Evolutionary conservation across 1,140 invertebrate genomes (phyloP), one percentile per base, ranked within the genome.

Genomic region (Acromyrmex echinatior): DNA sequence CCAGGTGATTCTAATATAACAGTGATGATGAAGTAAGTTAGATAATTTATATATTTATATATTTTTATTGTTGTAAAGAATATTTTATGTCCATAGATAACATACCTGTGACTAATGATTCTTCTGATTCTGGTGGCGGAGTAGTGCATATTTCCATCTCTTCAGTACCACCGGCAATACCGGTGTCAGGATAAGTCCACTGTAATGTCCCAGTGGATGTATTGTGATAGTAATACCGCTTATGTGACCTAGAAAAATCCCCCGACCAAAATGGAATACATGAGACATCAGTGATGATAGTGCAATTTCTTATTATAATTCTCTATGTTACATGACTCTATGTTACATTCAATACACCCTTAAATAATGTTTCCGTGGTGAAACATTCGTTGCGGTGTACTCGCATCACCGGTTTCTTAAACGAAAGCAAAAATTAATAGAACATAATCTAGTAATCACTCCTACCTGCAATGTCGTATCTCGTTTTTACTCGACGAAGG

Each of bases 161-260:
- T 88, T 96, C 96, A 31, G 96, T 96, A 65, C 95, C 96, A 62
- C 96, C 95, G 53, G 93, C 95, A 79, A 96, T 93, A 86, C 96
- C 96, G 6, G 93, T 91, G 62, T 96, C 96, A 2, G 97, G 97
- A 94, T 97, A 97, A 80, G 97, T 97, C 97, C 97, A 97, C 91
- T 97, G 97, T 39, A 96, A 96, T 49, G 96, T 96, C 12, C 96
- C 96, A 35, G 95, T 96, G 56, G 90, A 91, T 78, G 95, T 92
- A 93, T 97, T 97, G 90, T 96, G 96, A 95, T 97, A 97, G 95
- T 96, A 97, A 95, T 97, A 97, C 86, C 97, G 96, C 93, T 97
- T 97, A 96, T 97, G 96, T 88, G 95, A 95, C 94, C 97, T 97
- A 96, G 93, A 96, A 96, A 91, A 94, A 94, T 91, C 94, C 95